Evolutionary conservation across 1,140 invertebrate species (phyloP), one percentile per base, ranked within the genome.

Genomic region (Pachypsylla venusta): DNA sequence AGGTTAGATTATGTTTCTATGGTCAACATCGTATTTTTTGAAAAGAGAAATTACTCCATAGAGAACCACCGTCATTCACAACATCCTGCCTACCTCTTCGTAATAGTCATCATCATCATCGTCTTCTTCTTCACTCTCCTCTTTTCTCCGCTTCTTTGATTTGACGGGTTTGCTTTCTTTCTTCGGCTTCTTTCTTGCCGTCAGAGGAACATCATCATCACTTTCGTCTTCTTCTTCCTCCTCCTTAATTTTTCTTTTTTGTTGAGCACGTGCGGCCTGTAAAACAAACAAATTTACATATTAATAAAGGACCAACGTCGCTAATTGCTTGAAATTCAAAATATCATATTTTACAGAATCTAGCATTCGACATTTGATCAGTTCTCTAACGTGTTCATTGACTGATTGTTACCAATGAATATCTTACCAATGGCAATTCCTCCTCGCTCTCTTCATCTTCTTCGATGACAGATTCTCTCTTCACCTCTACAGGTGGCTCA

Each of bases 341-440:
- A n/a, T n/a, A n/a, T n/a, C n/a, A n/a, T n/a, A n/a, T n/a, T n/a
- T n/a, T n/a, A n/a, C n/a, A n/a, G n/a, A n/a, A n/a, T n/a, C n/a
- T n/a, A n/a, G n/a, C n/a, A n/a, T n/a, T n/a, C n/a, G n/a, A n/a
- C n/a, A n/a, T n/a, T n/a, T n/a, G n/a, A n/a, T n/a, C n/a, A n/a
- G n/a, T n/a, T n/a, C n/a, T n/a, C n/a, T n/a, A n/a, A n/a, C n/a
- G n/a, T n/a, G n/a, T n/a, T n/a, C n/a, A n/a, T n/a, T n/a, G n/a
- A n/a, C n/a, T n/a, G n/a, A n/a, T n/a, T n/a, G n/a, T n/a, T n/a
- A n/a, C n/a, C n/a, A n/a, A n/a, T n/a, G n/a, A n/a, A 48, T 5
- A 19, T 5, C 42, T 71, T 75, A 87, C 84, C 76, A 88, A 71
- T 60, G 88, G 87, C 53, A 81, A 69, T 73, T 91, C 87, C 71